These are phyloP conservation scores for Tragulus kanchil DNA, from an alignment of 2,113 vertebrate species.

Conservation along the genomic window DNA sequence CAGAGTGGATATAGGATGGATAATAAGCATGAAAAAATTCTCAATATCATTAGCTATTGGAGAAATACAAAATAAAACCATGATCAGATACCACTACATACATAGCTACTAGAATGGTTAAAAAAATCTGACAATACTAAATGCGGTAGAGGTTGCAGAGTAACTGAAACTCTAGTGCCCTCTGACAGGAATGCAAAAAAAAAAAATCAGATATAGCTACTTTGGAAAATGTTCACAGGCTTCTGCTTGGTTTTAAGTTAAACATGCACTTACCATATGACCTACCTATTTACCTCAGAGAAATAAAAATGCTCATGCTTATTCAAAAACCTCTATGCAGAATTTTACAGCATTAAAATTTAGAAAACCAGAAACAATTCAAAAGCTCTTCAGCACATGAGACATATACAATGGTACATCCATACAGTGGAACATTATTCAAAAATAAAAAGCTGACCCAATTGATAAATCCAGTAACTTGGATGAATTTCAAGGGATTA, in stretches of 20 bases:
- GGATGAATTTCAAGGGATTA: neutral
- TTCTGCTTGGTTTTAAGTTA: neutral
- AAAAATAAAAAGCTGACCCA: neutral
- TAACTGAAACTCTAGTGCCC: neutral
- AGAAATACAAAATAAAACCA: neutral
- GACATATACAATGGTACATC: neutral
- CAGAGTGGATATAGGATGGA: neutral
- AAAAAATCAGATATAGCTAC: neutral
- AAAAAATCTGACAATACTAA: neutral
- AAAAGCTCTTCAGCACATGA: neutral
- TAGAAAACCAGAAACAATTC: neutral
- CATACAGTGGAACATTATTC: neutral
- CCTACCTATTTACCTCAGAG: neutral
- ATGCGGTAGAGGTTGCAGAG: neutral
- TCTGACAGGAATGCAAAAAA: neutral
- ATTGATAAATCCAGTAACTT: neutral
- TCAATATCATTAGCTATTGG: neutral
- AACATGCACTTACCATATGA: neutral
- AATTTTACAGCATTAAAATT: neutral
- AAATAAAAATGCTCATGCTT: neutral
- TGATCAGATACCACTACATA: neutral
- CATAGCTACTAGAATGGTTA: neutral
- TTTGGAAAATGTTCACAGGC: neutral
- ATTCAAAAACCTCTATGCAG: neutral
- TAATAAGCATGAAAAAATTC: neutral